phyloP scores from a whole-genome alignment of 1,140 invertebrate species.

The Rhagoletis zephyria region DNA sequence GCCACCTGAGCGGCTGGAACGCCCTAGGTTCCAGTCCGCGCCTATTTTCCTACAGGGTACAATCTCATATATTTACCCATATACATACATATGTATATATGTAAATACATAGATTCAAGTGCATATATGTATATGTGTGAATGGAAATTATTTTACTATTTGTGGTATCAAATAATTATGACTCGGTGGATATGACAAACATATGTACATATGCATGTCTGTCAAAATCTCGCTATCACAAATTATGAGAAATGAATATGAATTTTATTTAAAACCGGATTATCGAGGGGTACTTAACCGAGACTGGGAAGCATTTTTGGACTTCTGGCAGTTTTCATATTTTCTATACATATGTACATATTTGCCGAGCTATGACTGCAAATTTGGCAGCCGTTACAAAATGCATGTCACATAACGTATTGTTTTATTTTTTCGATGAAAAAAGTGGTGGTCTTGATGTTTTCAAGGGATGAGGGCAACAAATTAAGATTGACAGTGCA shows the following conservation, averaged over 20 bases:
- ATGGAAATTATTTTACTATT: background rate
- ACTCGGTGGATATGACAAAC: background rate
- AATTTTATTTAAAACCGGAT: background rate
- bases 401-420: constrained; percentile 4
- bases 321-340: background rate
- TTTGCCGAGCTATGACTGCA: background rate
- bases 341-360: background rate
- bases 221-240: background rate
- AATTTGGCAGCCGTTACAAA: constrained; percentile 44
- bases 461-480: constrained; percentile 6
- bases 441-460: background rate
- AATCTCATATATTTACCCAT: too few species aligned
- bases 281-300: background rate
- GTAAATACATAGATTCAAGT: background rate
- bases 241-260: constrained; percentile 44
- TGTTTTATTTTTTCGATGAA: background rate
- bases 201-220: too few species aligned
- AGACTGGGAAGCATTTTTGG: background rate
- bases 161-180: background rate
- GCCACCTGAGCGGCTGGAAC: too few species aligned
- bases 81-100: background rate
- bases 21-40: too few species aligned
- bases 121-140: too few species aligned
- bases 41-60: too few species aligned
- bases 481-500: constrained; percentile 55